Conservation (phyloP, 1,140 invertebrate species). For the Cataglyphis hispanica region DNA sequence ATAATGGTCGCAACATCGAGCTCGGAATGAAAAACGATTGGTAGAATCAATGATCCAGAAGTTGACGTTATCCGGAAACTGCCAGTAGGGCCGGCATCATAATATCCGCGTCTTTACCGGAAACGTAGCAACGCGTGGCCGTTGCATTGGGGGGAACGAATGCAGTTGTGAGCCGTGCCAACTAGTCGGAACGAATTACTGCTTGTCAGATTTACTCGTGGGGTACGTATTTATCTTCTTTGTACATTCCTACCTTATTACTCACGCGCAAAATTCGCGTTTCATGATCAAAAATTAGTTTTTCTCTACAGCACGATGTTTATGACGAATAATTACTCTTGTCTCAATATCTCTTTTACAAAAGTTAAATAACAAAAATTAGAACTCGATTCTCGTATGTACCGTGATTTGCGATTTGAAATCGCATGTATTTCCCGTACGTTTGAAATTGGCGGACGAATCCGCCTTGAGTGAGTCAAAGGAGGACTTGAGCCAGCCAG, state of each 20-base stretch:
- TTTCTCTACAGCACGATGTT: background rate
- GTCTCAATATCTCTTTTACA: background rate
- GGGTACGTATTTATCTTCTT: background rate
- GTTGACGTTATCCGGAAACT: constrained; percentile 58
- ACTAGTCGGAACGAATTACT: constrained; percentile 59
- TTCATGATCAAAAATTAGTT: background rate
- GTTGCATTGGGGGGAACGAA: constrained; percentile 34
- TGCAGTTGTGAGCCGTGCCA: constrained; percentile 59
- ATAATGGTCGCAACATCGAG: background rate
- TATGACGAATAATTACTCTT: background rate
- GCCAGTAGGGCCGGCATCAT: constrained; percentile 44
- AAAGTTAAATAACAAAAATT: constrained; percentile 4
- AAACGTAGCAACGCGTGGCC: constrained; percentile 53
- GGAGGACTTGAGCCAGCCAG: constrained; percentile 70
- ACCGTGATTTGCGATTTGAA: constrained; percentile 5
- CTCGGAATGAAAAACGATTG: constrained; percentile 18
- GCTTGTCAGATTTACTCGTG: background rate
- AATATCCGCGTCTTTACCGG: constrained; percentile 56
- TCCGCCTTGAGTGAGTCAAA: constrained; percentile 73
- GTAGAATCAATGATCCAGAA: constrained; percentile 54
- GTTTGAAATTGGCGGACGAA: constrained; percentile 52
- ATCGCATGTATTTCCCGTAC: constrained; percentile 12
- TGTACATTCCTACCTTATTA: background rate
- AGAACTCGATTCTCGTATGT: constrained; percentile 10
- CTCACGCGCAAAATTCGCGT: background rate